Conservation (phyloP, 2,888 invertebrate genomes). For the Drosophila austrosaltans region DNA sequence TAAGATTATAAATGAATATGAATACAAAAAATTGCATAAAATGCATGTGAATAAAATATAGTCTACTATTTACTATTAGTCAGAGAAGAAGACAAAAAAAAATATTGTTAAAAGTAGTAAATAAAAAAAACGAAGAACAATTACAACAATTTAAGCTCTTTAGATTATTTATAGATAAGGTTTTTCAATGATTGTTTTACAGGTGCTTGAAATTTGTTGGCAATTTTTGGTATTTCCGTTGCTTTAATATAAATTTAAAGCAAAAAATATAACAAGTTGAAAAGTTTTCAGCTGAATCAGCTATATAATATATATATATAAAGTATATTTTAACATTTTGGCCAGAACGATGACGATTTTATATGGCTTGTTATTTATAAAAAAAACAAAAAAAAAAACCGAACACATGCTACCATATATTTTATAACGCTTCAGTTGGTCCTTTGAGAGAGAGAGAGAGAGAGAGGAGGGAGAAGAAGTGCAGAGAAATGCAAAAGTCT, state of each 20-base stretch:
- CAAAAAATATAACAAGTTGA: no score
- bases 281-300: constrained; percentile 5
- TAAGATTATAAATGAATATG: neutral
- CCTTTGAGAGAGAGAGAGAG: neutral
- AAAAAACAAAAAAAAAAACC: neutral
- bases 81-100: no score
- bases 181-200: neutral
- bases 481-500: constrained; percentile 37
- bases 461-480: constrained; percentile 22
- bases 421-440: constrained; percentile 17
- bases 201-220: neutral
- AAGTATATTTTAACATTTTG: neutral
- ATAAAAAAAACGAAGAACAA: no score
- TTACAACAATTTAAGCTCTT: no score
- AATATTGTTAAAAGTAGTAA: neutral
- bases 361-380: constrained; percentile 9
- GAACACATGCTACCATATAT: constrained; percentile 42
- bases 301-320: neutral
- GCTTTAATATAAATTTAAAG: neutral
- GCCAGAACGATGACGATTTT: neutral
- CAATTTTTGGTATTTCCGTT: neutral
- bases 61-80: no score
- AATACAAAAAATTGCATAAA: no score
- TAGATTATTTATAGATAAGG: no score
- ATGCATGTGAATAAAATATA: no score